Conservation (phyloP, 2,113 vertebrate species). For the Leucopsar rothschildi region DNA sequence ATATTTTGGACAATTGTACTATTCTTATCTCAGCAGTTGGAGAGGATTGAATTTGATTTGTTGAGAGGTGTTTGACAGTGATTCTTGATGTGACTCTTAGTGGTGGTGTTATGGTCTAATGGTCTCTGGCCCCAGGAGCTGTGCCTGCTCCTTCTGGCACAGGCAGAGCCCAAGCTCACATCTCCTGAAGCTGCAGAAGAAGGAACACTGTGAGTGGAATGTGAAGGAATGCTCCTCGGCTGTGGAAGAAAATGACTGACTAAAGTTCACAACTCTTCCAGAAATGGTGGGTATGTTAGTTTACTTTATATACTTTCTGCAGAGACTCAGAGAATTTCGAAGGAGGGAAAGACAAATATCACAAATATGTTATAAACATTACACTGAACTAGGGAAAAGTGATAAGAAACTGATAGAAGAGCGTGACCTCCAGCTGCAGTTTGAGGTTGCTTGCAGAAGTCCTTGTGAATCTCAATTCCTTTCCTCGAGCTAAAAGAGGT, state of each 20-base stretch:
- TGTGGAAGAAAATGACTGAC: not conserved
- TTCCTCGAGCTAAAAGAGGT: not conserved
- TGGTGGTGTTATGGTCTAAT: not conserved
- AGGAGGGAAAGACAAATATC: not conserved
- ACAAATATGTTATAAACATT: not conserved
- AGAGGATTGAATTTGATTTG: not conserved
- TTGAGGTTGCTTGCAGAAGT: not conserved
- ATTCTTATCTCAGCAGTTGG: not conserved
- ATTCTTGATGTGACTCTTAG: not conserved
- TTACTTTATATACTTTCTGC: not conserved
- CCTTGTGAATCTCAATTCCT: not conserved
- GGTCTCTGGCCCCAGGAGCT: not conserved
- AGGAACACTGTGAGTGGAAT: not conserved
- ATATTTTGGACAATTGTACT: not conserved
- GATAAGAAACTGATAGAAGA: conserved; percentile 15
- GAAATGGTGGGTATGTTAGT: not conserved
- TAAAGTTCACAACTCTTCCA: not conserved
- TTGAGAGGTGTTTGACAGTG: not conserved
- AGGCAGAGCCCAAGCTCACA: not conserved
- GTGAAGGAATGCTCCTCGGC: not conserved
- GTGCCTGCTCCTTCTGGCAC: not conserved
- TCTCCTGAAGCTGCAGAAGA: not conserved
- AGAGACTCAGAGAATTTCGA: not conserved
- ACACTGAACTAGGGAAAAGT: not conserved
- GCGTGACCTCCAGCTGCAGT: not conserved